Conservation (phyloP, 2,797 vertebrate genomes). For the Neosalanx taihuensis region DNA sequence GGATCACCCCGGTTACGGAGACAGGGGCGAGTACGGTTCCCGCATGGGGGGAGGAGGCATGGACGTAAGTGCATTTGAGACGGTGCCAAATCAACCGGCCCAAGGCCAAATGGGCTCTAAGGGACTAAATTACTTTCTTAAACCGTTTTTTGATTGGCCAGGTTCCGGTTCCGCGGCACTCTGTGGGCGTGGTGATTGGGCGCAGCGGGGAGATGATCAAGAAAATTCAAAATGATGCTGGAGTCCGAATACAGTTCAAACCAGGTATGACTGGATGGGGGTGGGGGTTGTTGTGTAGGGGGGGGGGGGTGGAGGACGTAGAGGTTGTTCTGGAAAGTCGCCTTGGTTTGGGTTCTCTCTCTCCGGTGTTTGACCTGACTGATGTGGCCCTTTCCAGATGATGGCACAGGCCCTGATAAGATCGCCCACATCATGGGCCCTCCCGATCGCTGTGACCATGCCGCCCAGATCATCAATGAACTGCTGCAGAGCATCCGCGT, state of each 20-base stretch:
- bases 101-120: background rate
- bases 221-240: conserved; percentile 78
- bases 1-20: conserved; percentile 72
- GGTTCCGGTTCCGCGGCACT: conserved; percentile 14
- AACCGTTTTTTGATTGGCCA: background rate
- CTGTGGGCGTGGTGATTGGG: conserved; percentile 73
- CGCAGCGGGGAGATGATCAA: conserved; percentile 82
- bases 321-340: background rate
- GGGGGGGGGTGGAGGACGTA: no score
- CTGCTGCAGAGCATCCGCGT: conserved; percentile 77
- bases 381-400: conserved; percentile 57
- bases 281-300: no score
- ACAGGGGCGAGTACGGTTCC: conserved; percentile 74
- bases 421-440: conserved; percentile 81
- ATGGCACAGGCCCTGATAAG: conserved; percentile 76
- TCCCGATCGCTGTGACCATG: conserved; percentile 77
- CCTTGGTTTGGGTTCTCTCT: background rate
- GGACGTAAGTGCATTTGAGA: conserved; percentile 35
- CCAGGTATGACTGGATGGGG: conserved; percentile 63
- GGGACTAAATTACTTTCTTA: no score
- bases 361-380: background rate
- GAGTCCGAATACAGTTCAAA: conserved; percentile 80
- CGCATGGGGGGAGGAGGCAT: conserved; percentile 61
- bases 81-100: background rate
- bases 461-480: conserved; percentile 76